A percentile compares a stretch with the other conserved stretches of the same genome.
Conservation (phyloP, 2,888 invertebrate species). For the Liopterus haemorrhoidalis region DNA sequence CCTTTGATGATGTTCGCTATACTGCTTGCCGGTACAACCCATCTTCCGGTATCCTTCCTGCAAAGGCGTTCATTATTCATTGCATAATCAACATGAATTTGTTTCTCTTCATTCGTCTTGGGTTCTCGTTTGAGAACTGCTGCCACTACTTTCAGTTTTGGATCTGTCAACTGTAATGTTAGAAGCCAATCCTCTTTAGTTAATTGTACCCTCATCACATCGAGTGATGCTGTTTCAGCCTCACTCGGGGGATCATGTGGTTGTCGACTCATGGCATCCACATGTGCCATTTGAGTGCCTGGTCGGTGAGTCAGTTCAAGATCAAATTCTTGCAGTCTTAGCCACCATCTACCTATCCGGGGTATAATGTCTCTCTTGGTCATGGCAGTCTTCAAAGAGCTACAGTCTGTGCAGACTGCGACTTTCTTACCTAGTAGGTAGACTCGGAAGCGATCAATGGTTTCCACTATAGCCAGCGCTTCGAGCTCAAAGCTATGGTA, state of each 20-base stretch:
- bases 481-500: slow-evolving; percentile 33
- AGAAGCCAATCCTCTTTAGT: slow-evolving; percentile 12
- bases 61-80: slow-evolving; percentile 10
- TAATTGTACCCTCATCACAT: slow-evolving; percentile 2
- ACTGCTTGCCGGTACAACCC: slow-evolving; percentile 36
- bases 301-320: slow-evolving; percentile 28
- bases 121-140: background rate
- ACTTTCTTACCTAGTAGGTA: slow-evolving; percentile 32
- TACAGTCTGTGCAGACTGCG: slow-evolving; percentile 34
- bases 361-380: slow-evolving; percentile 28
- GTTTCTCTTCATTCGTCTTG: slow-evolving; percentile 3
- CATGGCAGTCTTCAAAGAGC: slow-evolving; percentile 22
- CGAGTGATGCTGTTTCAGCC: background rate
- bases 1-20: slow-evolving; percentile 34
- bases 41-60: slow-evolving; percentile 14
- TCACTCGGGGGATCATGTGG: too few species aligned
- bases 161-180: slow-evolving; percentile 3
- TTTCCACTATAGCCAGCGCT: slow-evolving; percentile 32
- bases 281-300: slow-evolving; percentile 28
- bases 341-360: slow-evolving; percentile 29
- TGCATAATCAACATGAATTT: slow-evolving; percentile 14
- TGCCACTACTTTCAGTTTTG: slow-evolving; percentile 1
- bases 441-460: slow-evolving; percentile 29
- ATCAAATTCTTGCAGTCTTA: slow-evolving; percentile 27
- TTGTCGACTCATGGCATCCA: slow-evolving; percentile 28